Evolutionary conservation across 1,140 invertebrate species (phyloP), one percentile per base, ranked within the genome.

Genomic region (Chrysoperla carnea): DNA sequence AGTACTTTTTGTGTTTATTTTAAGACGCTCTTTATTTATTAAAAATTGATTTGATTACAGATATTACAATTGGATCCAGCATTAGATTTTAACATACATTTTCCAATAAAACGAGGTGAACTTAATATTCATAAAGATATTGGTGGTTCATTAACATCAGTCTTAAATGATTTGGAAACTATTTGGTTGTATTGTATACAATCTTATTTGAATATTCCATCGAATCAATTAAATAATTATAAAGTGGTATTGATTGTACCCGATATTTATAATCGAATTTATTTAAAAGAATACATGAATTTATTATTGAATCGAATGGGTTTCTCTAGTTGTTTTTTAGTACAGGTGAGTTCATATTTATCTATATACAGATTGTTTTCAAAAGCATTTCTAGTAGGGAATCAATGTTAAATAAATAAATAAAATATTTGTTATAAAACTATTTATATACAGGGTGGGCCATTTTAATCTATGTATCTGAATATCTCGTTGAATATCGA

Each of bases 251-350:
- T 95, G 3, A 70, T 96, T 37, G 78, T 95, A 51, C 85, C 90
- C 29, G 90, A 93, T 67, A 81, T 93, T 51, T 95, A 91, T 60
- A 84, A 85, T 50, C 72, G 89, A 43, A 77, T 75, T 11, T 83
- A 92, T 65, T 66, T 95, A 15, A 86, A 86, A 55, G 84, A 88
- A 64, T 59, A 93, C 29, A 84, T 81, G 50, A 81, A 78, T 8
- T 56, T 97, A 14, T 61, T 95, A 43, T 57, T 96, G 4, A 75
- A 72, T 50, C 77, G 78, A 41, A 73, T 97, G 44, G 85, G 86
- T 17, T 96, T 97, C 64, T 79, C 78, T 28, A 77, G 81, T n/a
- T 91, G 84, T 58, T 90, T 95, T 60, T 64, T 95, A 12, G 64
- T 88, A 33, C 84, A 89, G 67, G 84, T 86, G 61, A 68, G 61